phyloP scores from a whole-genome alignment of 2,113 vertebrate genomes.

The Cyanistes caeruleus region DNA sequence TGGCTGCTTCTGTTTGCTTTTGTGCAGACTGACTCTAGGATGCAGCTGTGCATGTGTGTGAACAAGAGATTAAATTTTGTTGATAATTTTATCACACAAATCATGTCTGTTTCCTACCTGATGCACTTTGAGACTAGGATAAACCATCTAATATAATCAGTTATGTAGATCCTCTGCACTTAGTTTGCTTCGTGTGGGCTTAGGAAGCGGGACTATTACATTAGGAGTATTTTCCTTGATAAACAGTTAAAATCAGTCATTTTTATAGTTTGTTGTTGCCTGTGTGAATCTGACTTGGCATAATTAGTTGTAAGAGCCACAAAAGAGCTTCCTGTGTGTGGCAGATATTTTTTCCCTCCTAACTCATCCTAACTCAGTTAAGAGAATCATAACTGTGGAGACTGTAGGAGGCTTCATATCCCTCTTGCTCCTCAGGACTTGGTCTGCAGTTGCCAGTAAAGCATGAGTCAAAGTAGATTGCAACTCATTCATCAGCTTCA shows the following conservation, averaged over 20 bases:
- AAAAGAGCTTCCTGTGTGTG: background rate
- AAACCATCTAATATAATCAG: background rate
- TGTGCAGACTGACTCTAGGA: fast-evolving
- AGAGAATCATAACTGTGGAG: background rate
- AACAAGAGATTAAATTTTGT: background rate
- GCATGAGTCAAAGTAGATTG: background rate
- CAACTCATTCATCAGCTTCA: background rate
- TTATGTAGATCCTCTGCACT: background rate
- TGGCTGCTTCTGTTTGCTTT: background rate
- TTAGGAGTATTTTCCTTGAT: background rate
- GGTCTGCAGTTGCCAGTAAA: background rate
- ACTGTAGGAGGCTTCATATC: background rate
- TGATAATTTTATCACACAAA: background rate
- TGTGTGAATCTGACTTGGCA: background rate
- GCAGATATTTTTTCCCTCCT: background rate
- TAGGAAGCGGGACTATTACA: background rate
- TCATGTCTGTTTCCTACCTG: background rate
- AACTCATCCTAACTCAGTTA: background rate
- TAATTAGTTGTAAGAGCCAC: background rate
- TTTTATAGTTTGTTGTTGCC: background rate
- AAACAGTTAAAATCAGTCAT: background rate
- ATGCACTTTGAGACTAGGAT: background rate
- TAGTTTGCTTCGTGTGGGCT: background rate
- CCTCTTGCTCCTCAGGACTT: background rate
- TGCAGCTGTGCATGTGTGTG: fast-evolving